Percentiles rank a stretch among this genome's conserved stretches.
Conservation (phyloP, 2,113 vertebrate genomes). For the Aptenodytes patagonicus region DNA sequence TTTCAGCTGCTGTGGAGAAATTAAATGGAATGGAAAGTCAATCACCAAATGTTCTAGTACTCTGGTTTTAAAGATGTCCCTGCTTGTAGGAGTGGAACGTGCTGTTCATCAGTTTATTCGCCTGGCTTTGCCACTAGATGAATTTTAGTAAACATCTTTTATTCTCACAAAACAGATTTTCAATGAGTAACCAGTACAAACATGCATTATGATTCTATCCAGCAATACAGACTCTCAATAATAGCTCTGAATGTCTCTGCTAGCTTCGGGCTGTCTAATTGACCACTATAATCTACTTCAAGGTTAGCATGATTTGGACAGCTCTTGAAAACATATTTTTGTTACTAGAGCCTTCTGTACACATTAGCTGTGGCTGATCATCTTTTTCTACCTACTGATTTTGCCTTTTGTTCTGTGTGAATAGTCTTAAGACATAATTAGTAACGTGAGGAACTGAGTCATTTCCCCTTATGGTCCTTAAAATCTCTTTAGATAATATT, state of each 20-base stretch:
- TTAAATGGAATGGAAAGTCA: background rate
- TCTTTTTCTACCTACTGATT: background rate
- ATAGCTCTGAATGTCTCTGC: background rate
- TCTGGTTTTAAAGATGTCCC: background rate
- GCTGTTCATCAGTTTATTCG: background rate
- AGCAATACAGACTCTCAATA: background rate
- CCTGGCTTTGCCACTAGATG: background rate
- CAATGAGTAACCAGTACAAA: background rate
- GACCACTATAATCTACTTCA: background rate
- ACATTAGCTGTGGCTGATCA: accelerated
- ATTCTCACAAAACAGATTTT: background rate
- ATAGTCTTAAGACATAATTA: background rate
- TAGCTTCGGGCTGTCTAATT: background rate
- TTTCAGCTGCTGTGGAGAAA: background rate
- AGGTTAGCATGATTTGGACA: background rate
- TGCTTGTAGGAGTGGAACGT: background rate
- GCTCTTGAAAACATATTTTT: background rate
- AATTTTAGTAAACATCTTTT: background rate
- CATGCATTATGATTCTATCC: background rate
- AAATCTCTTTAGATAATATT: background rate
- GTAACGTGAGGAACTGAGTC: background rate
- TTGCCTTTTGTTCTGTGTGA: background rate
- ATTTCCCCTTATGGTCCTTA: background rate
- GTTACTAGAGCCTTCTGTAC: background rate
- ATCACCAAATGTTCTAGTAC: background rate